Percentiles rank a stretch among this genome's conserved stretches.
Conservation (phyloP, 2,113 vertebrate species). For the Saccopteryx bilineata region DNA sequence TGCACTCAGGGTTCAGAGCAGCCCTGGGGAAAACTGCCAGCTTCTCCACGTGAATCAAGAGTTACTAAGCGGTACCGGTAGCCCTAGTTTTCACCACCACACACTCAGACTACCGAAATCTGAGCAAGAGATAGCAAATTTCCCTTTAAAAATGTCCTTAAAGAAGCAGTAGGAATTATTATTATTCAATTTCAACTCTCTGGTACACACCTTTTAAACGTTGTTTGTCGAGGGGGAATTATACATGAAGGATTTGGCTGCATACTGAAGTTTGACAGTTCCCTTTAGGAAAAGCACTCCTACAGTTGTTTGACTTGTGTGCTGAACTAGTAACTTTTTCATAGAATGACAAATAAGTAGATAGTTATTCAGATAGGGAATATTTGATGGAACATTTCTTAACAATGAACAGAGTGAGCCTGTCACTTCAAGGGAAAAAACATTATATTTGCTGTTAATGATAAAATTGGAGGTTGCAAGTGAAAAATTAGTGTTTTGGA, state of each 20-base stretch:
- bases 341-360: conserved; percentile 15
- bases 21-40: neutral
- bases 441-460: conserved; percentile 3
- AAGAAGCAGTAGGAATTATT: neutral
- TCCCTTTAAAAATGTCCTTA: conserved; percentile 2
- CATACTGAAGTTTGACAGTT: neutral
- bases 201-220: neutral
- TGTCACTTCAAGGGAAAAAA: neutral
- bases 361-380: neutral
- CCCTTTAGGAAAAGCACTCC: conserved; percentile 8
- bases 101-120: neutral
- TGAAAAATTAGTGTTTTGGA: conserved; percentile 48
- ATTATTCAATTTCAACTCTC: conserved; percentile 19
- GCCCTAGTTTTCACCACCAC: neutral
- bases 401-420: neutral
- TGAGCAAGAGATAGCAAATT: neutral
- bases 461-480: conserved; percentile 30
- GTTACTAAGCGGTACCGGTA: neutral
- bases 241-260: neutral
- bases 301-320: neutral
- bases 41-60: neutral
- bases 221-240: neutral
- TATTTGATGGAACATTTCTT: neutral
- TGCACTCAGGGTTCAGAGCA: neutral
- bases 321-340: conserved; percentile 4